A percentile compares a stretch with the other conserved stretches of the same genome.
Evolutionary conservation across 2,888 invertebrate genomes (phyloP).

Genomic region (Aplocera efformata): DNA sequence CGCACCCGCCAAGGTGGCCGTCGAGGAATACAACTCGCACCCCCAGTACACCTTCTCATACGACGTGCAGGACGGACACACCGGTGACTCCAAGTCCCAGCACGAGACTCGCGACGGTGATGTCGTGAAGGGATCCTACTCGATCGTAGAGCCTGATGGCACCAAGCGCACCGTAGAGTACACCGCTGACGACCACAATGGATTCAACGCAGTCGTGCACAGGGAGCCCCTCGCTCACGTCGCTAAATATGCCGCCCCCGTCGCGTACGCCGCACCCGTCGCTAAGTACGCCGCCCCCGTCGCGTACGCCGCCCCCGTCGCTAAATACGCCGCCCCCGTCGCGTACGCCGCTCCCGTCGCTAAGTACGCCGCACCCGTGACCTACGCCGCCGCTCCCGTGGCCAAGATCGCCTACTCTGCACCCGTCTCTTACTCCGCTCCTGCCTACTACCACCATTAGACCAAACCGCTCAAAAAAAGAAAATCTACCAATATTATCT

Average conservation of each 20-base stretch:
- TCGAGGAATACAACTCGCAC: slow-evolving; percentile 48
- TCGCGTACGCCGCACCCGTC: slow-evolving; percentile 31
- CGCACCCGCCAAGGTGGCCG: slow-evolving; percentile 35
- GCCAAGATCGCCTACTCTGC: slow-evolving; percentile 34
- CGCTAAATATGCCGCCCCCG: slow-evolving; percentile 34
- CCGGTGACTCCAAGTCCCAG: slow-evolving; percentile 73
- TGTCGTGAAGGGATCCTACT: slow-evolving; percentile 73
- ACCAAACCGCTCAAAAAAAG: slow-evolving; percentile 5
- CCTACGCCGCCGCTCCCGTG: slow-evolving; percentile 36
- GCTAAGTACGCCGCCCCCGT: slow-evolving; percentile 36
- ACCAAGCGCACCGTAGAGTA: slow-evolving; percentile 74
- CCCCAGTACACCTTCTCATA: slow-evolving; percentile 67
- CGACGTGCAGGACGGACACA: slow-evolving; percentile 70
- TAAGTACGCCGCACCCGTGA: slow-evolving; percentile 34
- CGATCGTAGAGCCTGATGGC: slow-evolving; percentile 71
- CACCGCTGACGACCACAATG: slow-evolving; percentile 71
- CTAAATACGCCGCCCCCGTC: slow-evolving; percentile 34
- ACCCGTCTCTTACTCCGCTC: slow-evolving; percentile 28
- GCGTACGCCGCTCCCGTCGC: too few species aligned
- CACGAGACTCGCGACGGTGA: slow-evolving; percentile 72
- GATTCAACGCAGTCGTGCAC: slow-evolving; percentile 76
- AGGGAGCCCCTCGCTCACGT: slow-evolving; percentile 57
- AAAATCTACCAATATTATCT: slow-evolving; percentile 36
- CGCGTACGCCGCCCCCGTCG: slow-evolving; percentile 32
- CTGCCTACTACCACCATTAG: slow-evolving; percentile 49